These are phyloP conservation scores for Lymantria monacha DNA, from an alignment of 2,888 invertebrate species.

Conservation along the genomic window DNA sequence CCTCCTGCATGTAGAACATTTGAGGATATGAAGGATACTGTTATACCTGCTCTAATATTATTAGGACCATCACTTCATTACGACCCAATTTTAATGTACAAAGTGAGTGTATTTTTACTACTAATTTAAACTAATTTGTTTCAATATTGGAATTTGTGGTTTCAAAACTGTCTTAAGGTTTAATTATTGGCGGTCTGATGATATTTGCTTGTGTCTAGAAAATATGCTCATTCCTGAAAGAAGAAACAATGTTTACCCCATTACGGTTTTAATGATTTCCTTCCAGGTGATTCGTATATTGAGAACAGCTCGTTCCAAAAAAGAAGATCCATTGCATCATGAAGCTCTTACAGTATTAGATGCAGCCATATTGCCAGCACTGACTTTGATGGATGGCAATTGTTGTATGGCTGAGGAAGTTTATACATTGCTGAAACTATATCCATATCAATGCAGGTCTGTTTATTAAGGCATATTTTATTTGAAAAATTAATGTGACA, in stretches of 20 bases:
- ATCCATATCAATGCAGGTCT: slow-evolving; percentile 92
- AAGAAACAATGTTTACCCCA: too few species aligned
- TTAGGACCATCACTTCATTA: slow-evolving; percentile 94
- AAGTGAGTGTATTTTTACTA: slow-evolving; percentile 69
- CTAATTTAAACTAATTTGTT: too few species aligned
- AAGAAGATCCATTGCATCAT: slow-evolving; percentile 86
- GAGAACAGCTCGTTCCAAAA: slow-evolving; percentile 56
- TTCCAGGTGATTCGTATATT: slow-evolving; percentile 72
- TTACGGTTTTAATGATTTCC: not conserved
- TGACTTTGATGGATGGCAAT: slow-evolving; percentile 96
- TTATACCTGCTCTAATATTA: slow-evolving; percentile 92
- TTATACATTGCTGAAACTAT: slow-evolving; percentile 93
- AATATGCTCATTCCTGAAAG: too few species aligned
- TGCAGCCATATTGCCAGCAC: slow-evolving; percentile 93
- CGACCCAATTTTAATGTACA: slow-evolving; percentile 95
- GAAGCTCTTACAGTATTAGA: slow-evolving; percentile 94
- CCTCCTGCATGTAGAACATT: slow-evolving; percentile 86
- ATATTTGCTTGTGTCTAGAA: not conserved
- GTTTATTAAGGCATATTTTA: not conserved
- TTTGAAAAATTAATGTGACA: not conserved
- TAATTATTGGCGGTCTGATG: too few species aligned
- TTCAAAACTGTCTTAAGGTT: too few species aligned
- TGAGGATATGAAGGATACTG: slow-evolving; percentile 86
- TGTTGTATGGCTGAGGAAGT: slow-evolving; percentile 98
- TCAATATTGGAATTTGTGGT: too few species aligned